Percentiles rank a stretch among this genome's conserved stretches.
These are phyloP conservation scores for Gastrophryne carolinensis DNA, from an alignment of 2,797 vertebrate genomes.

Conservation along the genomic window DNA sequence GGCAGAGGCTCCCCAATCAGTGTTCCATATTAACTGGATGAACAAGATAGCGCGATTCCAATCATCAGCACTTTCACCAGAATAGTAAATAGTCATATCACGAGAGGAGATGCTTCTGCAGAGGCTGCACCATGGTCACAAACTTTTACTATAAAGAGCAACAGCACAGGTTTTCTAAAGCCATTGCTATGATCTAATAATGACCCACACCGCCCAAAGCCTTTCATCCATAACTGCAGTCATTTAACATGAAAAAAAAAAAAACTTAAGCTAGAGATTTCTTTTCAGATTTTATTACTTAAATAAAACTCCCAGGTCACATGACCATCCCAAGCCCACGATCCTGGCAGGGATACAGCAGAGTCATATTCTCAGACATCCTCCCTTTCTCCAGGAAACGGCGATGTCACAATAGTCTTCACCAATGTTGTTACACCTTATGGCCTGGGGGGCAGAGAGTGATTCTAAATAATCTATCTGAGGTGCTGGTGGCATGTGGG, in stretches of 20 bases:
- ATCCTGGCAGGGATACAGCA: background rate
- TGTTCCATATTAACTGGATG: background rate
- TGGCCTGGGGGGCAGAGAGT: too few species aligned
- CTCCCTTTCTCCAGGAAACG: too few species aligned
- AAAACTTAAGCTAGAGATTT: background rate
- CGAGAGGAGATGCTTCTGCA: too few species aligned
- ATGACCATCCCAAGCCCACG: background rate
- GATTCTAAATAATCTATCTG: too few species aligned
- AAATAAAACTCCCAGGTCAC: constrained; percentile 42
- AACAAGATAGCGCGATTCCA: background rate
- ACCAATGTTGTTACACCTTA: too few species aligned
- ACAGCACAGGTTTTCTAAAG: too few species aligned
- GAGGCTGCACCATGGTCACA: too few species aligned
- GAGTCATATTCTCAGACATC: background rate
- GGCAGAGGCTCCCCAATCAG: background rate
- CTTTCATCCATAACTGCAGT: too few species aligned
- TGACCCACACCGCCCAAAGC: background rate
- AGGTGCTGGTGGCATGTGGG: too few species aligned
- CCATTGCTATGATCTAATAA: background rate
- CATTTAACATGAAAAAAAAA: background rate
- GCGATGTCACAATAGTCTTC: too few species aligned
- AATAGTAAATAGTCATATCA: too few species aligned
- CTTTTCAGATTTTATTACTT: constrained; percentile 41
- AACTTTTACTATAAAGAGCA: too few species aligned
- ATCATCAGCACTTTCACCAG: background rate